Evolutionary conservation across 2,113 vertebrate species (phyloP).

Genomic region (Mesitornis unicolor): DNA sequence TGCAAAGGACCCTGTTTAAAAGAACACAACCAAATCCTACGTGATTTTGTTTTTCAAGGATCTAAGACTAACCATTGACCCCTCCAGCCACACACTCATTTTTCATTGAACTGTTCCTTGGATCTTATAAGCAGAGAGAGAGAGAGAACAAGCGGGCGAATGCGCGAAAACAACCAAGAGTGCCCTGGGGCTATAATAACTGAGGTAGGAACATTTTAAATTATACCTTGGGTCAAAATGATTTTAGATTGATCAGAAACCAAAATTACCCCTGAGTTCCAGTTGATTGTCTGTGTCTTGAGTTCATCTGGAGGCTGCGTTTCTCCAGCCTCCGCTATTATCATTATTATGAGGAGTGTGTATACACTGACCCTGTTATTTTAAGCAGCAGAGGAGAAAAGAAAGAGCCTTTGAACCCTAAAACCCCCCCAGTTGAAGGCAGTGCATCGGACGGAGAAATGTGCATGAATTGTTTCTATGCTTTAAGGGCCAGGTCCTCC

Average conservation of each 20-base stretch:
- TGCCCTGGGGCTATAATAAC: slow-evolving; percentile 58
- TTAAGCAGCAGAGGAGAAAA: background rate
- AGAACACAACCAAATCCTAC: background rate
- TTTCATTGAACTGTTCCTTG: slow-evolving; percentile 45
- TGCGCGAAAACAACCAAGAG: background rate
- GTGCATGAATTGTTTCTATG: accelerated
- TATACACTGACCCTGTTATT: background rate
- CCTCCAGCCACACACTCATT: slow-evolving; percentile 53
- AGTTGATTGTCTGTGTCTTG: slow-evolving; percentile 43
- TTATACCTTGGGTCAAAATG: slow-evolving; percentile 69
- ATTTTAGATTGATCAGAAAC: slow-evolving; percentile 65
- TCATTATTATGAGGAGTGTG: background rate
- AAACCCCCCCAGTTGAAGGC: background rate
- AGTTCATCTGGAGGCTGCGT: slow-evolving; percentile 35
- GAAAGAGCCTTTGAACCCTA: background rate
- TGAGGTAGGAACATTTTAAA: slow-evolving; percentile 46
- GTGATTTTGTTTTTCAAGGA: background rate
- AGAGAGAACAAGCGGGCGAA: slow-evolving; percentile 7
- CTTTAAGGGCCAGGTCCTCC: background rate
- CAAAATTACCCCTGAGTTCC: slow-evolving; percentile 50
- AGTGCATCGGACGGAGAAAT: background rate
- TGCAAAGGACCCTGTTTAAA: background rate
- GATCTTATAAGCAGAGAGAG: slow-evolving; percentile 24
- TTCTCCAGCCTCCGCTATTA: slow-evolving; percentile 23
- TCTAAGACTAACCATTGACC: slow-evolving; percentile 39